Percentiles rank a stretch among this genome's conserved stretches.
Evolutionary conservation across 2,113 vertebrate species (phyloP).

Genomic region (Thunnus thynnus): DNA sequence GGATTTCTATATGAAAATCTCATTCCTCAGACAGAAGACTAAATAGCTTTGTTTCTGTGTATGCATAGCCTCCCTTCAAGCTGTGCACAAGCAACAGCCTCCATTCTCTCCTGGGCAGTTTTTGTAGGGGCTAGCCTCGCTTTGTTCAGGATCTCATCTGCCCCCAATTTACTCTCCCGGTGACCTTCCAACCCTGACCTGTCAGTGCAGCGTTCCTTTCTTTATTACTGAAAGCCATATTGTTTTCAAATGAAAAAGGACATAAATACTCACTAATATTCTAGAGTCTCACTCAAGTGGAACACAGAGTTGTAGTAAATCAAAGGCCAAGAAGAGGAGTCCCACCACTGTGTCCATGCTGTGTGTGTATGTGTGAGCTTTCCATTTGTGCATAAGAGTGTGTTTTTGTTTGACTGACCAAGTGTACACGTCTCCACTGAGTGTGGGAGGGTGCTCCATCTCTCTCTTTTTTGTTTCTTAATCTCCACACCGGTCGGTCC

Average conservation of each 20-base stretch:
- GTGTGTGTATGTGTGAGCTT: constrained; percentile 26
- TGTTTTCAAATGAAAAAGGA: constrained; percentile 85
- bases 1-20: constrained; percentile 17
- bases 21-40: constrained; percentile 2
- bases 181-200: constrained; percentile 92
- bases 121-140: constrained; percentile 85
- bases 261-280: constrained; percentile 83
- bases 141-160: constrained; percentile 91
- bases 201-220: constrained; percentile 83
- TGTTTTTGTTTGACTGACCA: constrained; percentile 68
- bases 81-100: constrained; percentile 48
- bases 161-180: constrained; percentile 94
- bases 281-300: constrained; percentile 74
- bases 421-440: constrained; percentile 33
- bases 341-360: constrained; percentile 58
- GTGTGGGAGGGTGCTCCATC: constrained; percentile 45
- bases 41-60: constrained; percentile 47
- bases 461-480: constrained; percentile 33
- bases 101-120: constrained; percentile 42
- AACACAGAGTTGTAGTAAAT: constrained; percentile 81
- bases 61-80: constrained; percentile 33
- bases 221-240: constrained; percentile 82
- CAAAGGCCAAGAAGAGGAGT: constrained; percentile 71
- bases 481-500: constrained; percentile 27
- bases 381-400: constrained; percentile 55